Evolutionary conservation across 1,140 invertebrate species (phyloP), one percentile per base, ranked within the genome.

Genomic region (Wiebesia pumilae): DNA sequence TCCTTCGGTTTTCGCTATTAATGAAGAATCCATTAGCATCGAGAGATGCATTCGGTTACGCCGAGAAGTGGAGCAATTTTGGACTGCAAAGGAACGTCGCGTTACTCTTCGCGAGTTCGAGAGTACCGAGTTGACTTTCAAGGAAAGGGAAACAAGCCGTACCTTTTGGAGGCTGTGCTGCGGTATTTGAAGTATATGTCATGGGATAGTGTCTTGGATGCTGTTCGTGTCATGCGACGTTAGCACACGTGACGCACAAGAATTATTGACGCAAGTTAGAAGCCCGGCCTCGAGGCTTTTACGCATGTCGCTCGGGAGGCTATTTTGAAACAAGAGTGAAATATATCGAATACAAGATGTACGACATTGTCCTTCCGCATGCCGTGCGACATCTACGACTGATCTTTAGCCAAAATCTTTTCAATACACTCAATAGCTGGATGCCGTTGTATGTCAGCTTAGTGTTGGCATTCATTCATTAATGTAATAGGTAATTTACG

Each of bases 201-300:
- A 33, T 35, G 62, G 4, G 62, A 67, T 27, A 67, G n/a, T 30
- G 27, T 67, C 62, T 67, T 67, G 14, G 33, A 69, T 24, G 58
- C 10, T 27, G 58, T 24, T 62, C 58, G 65, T 69, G 65, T 33
- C 65, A 69, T 69, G 65, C 65, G 16, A 69, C n/a, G 7, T 16
- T 69, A 69, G 14, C 35, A 35, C 69, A 38, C 69, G 16, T 71
- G 69, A 71, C 19, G 33, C 33, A 12, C 69, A 71, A 71, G 69
- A 71, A 71, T 71, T 71, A 71, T 71, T 71, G 69, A 71, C 69
- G 69, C 69, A 9, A 71, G 69, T 71, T 67, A 19, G 67, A 69
- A 69, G 67, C 58, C 6, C 1, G 14, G 14, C 2, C 24, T 4
- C 58, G 58, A 62, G 54, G 54, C 54, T 58, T 58, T 58, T 58